Base-by-base conservation (phyloP, 2,888 invertebrate species). In the Bellardia pandia region DNA sequence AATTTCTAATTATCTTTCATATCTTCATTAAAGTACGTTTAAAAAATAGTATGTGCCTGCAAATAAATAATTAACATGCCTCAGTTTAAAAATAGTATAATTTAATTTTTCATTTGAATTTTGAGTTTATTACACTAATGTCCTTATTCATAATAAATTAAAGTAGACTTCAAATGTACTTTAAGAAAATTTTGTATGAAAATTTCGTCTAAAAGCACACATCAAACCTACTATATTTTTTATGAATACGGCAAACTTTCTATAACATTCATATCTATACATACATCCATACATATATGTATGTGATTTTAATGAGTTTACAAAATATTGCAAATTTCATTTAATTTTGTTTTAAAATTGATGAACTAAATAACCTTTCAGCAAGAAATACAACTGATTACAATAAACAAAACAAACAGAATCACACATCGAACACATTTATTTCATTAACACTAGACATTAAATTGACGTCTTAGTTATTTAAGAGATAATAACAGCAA, bases 311-410 rank as follows among this genome's bases (percentile, higher is more conserved):
- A 69, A 8, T 23, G 1, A 30, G 23, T 37, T 72, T 72, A 56
- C 71, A 72, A 53, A 74, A 42, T 23, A 45, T 68, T 58, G 68
- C 68, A 78, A 79, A 45, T 62, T 69, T 62, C 6, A 33, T 16
- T 16, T n/a, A 33, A 1, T 74, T 60, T 45, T 45, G 14, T 48
- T 68, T 45, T 4, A 23, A 23, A 51, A 51, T n/a, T 71, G 78
- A 79, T 79, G 60, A 79, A 60, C 78, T 40, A 0, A 48, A 42
- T 69, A 48, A 60, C 78, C 78, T 79, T 56, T 77, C 6, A 14
- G 45, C 3, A 60, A 33, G 45, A 23, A 30, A 33, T 11, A n/a
- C 30, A n/a, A 33, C 48, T 75, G 62, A 75, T 75, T 75, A 58
- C 74, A 74, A 58, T 16, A 62, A 33, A 48, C 30, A 72, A 56